Evolutionary conservation across 92 coral and sea anemone genomes (phyloP).

Genomic region (Paragorgia papillata): DNA sequence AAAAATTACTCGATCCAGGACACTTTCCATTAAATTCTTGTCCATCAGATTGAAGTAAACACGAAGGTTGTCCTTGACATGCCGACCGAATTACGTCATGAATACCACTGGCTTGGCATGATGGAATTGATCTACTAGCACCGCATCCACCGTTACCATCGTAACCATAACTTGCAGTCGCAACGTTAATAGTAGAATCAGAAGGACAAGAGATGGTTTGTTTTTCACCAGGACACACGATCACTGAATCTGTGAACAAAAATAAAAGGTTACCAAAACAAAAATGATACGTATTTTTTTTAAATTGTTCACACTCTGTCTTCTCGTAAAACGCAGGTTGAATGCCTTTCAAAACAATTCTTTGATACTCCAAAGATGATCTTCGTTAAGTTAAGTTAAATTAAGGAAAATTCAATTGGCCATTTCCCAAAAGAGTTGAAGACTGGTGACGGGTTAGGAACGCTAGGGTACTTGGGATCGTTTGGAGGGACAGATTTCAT

Average conservation of each 20-base stretch:
- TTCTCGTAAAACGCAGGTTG: too few species aligned
- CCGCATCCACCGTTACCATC: constrained; percentile 76
- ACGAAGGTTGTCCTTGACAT: constrained; percentile 87
- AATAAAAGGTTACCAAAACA: constrained; percentile 16
- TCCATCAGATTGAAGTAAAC: constrained; percentile 78
- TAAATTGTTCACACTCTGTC: too few species aligned
- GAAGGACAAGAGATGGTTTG: constrained; percentile 83
- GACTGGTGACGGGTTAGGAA: too few species aligned
- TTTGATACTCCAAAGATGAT: too few species aligned
- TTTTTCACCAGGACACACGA: constrained; percentile 73
- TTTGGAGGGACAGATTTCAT: too few species aligned
- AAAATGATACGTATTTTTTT: constrained; percentile 14
- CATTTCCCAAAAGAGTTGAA: too few species aligned
- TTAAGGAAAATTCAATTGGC: too few species aligned
- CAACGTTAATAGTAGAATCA: constrained; percentile 66
- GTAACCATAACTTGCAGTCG: constrained; percentile 86
- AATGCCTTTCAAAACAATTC: too few species aligned
- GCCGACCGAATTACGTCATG: constrained; percentile 67
- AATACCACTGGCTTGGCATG: constrained; percentile 83
- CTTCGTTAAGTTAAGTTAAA: too few species aligned
- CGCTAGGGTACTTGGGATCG: too few species aligned
- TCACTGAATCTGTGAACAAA: constrained; percentile 30
- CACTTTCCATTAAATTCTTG: constrained; percentile 79
- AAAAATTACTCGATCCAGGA: constrained; percentile 78
- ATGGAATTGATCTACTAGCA: constrained; percentile 25